Conservation (phyloP, 2,888 invertebrate genomes). For the Patella caerulea region DNA sequence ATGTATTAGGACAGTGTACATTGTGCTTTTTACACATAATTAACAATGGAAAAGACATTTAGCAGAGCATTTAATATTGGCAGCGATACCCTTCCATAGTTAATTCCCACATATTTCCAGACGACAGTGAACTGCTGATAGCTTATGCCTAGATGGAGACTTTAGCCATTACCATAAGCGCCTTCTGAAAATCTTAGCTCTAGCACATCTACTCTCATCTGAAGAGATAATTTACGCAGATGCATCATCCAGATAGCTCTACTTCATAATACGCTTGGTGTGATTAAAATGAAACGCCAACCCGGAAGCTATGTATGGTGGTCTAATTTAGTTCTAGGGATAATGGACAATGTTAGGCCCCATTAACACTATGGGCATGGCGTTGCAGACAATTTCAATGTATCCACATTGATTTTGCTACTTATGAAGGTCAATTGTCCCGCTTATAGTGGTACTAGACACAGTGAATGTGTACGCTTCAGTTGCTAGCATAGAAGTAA, state of each 20-base stretch:
- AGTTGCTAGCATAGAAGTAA: no score
- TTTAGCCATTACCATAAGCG: constrained; percentile 2
- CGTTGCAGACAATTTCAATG: constrained; percentile 60
- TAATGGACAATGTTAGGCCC: constrained; percentile 31
- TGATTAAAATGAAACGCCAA: constrained; percentile 52
- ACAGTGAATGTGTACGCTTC: constrained; percentile 39
- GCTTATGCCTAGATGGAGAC: no score
- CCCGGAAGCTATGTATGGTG: constrained; percentile 58
- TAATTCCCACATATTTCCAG: no score
- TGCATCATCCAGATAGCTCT: constrained; percentile 13
- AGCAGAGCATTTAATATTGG: no score
- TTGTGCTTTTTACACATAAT: no score
- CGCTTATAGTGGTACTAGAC: constrained; percentile 39
- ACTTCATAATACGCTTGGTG: constrained; percentile 47
- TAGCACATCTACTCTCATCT: constrained; percentile 7
- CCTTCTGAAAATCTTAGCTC: background rate
- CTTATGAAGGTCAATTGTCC: constrained; percentile 52
- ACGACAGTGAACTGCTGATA: no score
- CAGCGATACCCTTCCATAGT: no score
- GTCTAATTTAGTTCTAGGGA: constrained; percentile 40
- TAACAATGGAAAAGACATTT: no score
- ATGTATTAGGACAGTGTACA: no score
- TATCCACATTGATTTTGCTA: constrained; percentile 71
- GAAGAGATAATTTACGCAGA: constrained; percentile 10
- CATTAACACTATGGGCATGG: constrained; percentile 44